A percentile compares a stretch with the other conserved stretches of the same genome.
phyloP scores from a whole-genome alignment of 2,797 vertebrate species.

The Acipenser ruthenus region DNA sequence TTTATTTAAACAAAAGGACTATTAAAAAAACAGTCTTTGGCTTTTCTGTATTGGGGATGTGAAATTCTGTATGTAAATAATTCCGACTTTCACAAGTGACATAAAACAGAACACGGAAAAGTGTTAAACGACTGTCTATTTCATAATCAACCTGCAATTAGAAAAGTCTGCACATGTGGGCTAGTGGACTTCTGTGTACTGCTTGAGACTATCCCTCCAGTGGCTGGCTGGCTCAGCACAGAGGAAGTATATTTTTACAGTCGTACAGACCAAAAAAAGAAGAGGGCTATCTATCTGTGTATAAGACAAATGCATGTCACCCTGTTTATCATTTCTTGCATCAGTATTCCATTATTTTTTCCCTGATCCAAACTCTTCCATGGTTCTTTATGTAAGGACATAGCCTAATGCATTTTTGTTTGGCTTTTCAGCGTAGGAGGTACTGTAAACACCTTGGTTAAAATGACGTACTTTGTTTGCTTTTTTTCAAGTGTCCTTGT shows the following conservation, averaged over 20 bases:
- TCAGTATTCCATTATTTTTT: slow-evolving; percentile 22
- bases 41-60: slow-evolving; percentile 42
- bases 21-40: slow-evolving; percentile 19
- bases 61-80: slow-evolving; percentile 14
- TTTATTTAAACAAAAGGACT: slow-evolving; percentile 28
- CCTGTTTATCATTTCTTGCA: slow-evolving; percentile 25
- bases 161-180: slow-evolving; percentile 40
- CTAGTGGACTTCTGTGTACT: slow-evolving; percentile 29
- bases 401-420: slow-evolving; percentile 42
- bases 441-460: slow-evolving; percentile 41
- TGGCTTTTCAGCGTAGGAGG: slow-evolving; percentile 41
- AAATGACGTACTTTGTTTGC: slow-evolving; percentile 43
- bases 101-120: slow-evolving; percentile 42
- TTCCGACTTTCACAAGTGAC: slow-evolving; percentile 28
- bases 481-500: slow-evolving; percentile 40
- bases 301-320: slow-evolving; percentile 24
- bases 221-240: slow-evolving; percentile 20
- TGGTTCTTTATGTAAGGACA: slow-evolving; percentile 51
- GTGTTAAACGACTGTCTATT: slow-evolving; percentile 43
- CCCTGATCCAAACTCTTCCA: slow-evolving; percentile 16
- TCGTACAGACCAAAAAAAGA: too few species aligned
- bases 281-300: too few species aligned
- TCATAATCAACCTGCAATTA: slow-evolving; percentile 52
- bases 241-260: too few species aligned
- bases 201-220: slow-evolving; percentile 34